These are phyloP conservation scores for Hipposideros armiger DNA, from an alignment of 2,113 vertebrate genomes.

Conservation along the genomic window DNA sequence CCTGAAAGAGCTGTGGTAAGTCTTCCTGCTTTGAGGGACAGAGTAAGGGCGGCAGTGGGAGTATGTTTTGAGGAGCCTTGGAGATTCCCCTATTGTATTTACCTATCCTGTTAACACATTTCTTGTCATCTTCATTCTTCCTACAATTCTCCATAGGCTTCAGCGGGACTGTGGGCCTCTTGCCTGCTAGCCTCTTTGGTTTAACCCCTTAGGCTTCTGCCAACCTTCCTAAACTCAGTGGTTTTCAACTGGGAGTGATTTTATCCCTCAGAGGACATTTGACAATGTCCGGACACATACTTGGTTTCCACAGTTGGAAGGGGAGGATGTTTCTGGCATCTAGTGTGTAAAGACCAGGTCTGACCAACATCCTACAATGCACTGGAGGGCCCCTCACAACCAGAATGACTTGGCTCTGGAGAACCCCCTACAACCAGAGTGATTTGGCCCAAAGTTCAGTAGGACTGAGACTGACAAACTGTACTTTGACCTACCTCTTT, in stretches of 20 bases:
- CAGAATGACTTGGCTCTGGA: background rate
- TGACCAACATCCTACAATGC: too few relatives aligned
- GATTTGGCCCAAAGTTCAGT: background rate
- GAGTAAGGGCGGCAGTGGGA: background rate
- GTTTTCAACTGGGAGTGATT: background rate
- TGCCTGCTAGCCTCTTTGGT: fast-evolving
- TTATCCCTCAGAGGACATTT: background rate
- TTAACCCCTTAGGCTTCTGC: background rate
- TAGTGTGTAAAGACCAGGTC: background rate
- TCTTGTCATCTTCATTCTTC: too few relatives aligned
- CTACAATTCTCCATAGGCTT: too few relatives aligned
- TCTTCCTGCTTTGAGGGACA: fast-evolving
- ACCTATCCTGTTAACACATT: fast-evolving
- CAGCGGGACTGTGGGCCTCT: too few relatives aligned
- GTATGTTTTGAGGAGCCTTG: fast-evolving
- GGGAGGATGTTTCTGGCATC: background rate
- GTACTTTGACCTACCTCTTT: too few relatives aligned
- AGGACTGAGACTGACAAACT: background rate
- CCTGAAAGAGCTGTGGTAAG: slow-evolving; percentile 43
- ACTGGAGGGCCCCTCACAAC: fast-evolving
- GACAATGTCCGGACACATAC: background rate
- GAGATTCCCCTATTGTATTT: too few relatives aligned
- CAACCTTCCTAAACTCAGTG: background rate
- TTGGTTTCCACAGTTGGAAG: background rate
- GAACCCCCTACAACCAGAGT: fast-evolving